Conservation (phyloP, 2,888 invertebrate species). For the Hypselothyrea guttata region DNA sequence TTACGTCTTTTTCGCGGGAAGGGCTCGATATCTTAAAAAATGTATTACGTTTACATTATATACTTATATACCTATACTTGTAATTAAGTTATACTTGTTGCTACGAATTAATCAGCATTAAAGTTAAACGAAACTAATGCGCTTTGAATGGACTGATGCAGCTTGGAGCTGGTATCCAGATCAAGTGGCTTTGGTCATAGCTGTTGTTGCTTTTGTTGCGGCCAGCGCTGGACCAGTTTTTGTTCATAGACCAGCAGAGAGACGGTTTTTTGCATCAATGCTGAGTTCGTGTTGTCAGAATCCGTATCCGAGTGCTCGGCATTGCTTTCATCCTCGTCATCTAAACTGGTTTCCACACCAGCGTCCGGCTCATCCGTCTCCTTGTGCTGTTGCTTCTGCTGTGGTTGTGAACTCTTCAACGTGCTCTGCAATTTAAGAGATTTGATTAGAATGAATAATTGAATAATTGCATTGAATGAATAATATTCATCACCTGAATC, state of each 20-base stretch:
- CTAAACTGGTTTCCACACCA: slow-evolving; percentile 37
- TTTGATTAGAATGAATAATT: background rate
- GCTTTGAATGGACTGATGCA: background rate
- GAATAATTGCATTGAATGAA: background rate
- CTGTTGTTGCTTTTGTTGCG: slow-evolving; percentile 11
- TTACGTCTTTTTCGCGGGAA: too few species aligned
- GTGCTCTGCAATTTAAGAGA: background rate
- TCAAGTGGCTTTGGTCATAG: background rate
- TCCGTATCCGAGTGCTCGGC: slow-evolving; percentile 58
- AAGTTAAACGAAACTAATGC: slow-evolving; percentile 7
- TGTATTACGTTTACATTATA: too few species aligned
- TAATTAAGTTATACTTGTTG: slow-evolving; percentile 59
- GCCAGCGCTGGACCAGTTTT: slow-evolving; percentile 48
- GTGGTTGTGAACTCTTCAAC: background rate
- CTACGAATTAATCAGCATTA: slow-evolving; percentile 32
- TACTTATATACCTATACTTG: slow-evolving; percentile 17
- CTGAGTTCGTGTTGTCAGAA: slow-evolving; percentile 10
- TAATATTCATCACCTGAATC: too few species aligned
- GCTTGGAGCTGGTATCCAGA: slow-evolving; percentile 1
- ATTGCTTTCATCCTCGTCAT: slow-evolving; percentile 48
- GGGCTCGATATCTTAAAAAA: too few species aligned
- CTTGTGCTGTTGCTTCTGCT: background rate
- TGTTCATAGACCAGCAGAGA: slow-evolving; percentile 39
- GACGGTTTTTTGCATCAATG: slow-evolving; percentile 23
- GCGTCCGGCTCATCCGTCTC: slow-evolving; percentile 53